These are phyloP conservation scores for Pelagia noctiluca DNA, from an alignment of 30 jellyfish, hydroid and myxozoan species.

Conservation along the genomic window DNA sequence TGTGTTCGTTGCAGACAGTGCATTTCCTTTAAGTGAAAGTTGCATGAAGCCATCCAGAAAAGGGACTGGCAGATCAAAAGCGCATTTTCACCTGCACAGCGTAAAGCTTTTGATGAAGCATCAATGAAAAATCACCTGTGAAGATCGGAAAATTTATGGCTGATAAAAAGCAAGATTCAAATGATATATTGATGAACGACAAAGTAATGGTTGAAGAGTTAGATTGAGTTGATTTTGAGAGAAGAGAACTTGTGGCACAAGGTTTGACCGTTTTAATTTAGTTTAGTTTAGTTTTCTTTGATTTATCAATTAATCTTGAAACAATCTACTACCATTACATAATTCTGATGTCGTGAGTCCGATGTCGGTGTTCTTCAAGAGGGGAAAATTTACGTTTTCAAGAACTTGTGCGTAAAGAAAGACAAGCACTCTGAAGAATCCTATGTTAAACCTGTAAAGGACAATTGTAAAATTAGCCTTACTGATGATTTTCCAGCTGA, in stretches of 20 bases:
- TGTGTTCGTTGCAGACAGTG: no score
- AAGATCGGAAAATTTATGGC: slow-evolving; percentile 3
- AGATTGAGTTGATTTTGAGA: slow-evolving; percentile 14
- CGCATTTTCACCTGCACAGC: not conserved
- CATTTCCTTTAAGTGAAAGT: no score
- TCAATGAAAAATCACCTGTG: slow-evolving; percentile 25
- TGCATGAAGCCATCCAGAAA: no score
- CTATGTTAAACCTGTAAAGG: slow-evolving; percentile 13
- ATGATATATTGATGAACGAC: not conserved
- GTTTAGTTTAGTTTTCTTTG: no score
- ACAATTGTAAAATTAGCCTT: not conserved
- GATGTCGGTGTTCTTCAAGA: not conserved
- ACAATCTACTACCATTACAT: no score
- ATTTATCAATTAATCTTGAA: no score
- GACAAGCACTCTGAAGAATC: not conserved
- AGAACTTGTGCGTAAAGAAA: not conserved
- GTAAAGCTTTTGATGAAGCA: slow-evolving; percentile 17
- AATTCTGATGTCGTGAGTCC: no score
- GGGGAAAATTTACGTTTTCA: not conserved
- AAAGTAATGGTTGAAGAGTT: slow-evolving; percentile 16
- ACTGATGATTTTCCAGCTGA: slow-evolving; percentile 18
- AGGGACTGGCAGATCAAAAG: no score
- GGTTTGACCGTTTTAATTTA: no score
- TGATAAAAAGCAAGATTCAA: not conserved
- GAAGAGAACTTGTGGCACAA: slow-evolving; percentile 26